Percentiles rank a stretch among this genome's conserved stretches.
phyloP scores from a whole-genome alignment of 2,113 vertebrate species.

The Anarhynchus alexandrinus region DNA sequence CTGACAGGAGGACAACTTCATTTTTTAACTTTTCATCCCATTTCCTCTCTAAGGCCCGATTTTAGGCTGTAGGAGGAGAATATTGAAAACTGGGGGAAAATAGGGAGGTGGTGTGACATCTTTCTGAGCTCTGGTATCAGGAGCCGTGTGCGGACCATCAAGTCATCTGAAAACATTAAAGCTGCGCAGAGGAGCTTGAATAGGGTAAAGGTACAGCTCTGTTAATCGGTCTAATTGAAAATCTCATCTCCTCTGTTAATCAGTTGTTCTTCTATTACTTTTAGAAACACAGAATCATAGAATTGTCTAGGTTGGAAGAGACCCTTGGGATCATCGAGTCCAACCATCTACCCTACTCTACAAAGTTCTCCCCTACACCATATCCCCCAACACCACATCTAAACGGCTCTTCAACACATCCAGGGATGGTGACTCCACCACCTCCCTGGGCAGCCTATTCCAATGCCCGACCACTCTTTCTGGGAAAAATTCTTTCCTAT shows the following conservation, averaged over 20 bases:
- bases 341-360: no score
- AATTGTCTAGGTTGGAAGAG: no score
- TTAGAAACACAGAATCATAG: no score
- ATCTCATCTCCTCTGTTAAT: neutral
- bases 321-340: no score
- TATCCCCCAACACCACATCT: no score
- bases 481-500: no score
- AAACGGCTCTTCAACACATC: no score
- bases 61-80: neutral
- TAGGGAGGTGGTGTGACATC: neutral
- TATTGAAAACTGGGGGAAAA: neutral
- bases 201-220: neutral
- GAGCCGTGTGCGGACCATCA: neutral
- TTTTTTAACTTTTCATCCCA: neutral
- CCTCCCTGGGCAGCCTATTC: no score
- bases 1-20: neutral
- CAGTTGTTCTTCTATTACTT: neutral
- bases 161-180: neutral
- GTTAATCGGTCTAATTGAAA: neutral
- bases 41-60: neutral
- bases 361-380: no score
- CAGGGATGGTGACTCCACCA: no score
- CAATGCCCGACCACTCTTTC: no score
- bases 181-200: neutral
- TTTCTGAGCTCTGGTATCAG: neutral